These are phyloP conservation scores for Acropternis orthonyx DNA, from an alignment of 2,797 vertebrate genomes.

Conservation along the genomic window DNA sequence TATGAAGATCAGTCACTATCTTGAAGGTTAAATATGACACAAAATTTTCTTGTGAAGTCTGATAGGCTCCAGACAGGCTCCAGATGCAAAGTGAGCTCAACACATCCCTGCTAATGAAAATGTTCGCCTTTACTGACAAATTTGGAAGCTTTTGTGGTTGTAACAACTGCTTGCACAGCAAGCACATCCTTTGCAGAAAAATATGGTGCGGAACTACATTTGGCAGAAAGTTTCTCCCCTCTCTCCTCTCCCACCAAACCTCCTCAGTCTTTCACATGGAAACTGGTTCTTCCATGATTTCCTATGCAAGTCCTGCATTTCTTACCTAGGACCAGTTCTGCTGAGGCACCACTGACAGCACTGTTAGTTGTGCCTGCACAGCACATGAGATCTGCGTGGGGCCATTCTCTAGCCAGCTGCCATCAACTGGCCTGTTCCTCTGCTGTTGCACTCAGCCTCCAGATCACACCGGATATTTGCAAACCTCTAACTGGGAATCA, in stretches of 20 bases:
- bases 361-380: neutral
- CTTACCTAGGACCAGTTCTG: neutral
- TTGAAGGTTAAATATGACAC: neutral
- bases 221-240: neutral
- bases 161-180: neutral
- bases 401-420: neutral
- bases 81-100: neutral
- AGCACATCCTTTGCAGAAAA: neutral
- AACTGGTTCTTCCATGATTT: neutral
- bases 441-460: neutral
- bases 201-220: neutral
- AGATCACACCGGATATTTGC: neutral
- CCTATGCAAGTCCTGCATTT: neutral
- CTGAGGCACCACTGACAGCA: neutral
- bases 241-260: neutral
- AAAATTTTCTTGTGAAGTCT: neutral
- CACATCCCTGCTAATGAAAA: neutral
- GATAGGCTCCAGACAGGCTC: neutral
- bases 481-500: neutral
- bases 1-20: neutral
- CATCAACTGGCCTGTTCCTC: neutral
- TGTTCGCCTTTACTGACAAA: neutral
- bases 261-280: neutral
- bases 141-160: neutral
- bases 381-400: neutral